Evolutionary conservation across 2,888 invertebrate genomes (phyloP), one percentile per base, ranked within the genome.

Genomic region (Ryuthela nishihirai): DNA sequence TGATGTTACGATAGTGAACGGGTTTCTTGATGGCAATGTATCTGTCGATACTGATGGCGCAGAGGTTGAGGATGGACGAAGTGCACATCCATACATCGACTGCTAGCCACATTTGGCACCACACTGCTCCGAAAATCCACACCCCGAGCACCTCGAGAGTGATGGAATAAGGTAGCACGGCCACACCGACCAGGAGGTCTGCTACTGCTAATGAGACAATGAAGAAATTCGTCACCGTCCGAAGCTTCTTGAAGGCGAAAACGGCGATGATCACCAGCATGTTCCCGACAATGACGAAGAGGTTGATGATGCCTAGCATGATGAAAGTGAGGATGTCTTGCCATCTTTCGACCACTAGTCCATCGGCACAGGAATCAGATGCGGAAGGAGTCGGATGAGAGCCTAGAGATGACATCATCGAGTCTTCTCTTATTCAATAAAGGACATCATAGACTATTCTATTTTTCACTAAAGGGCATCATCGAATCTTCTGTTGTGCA

Each of bases 21-120:
- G 97, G 97, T 49, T 93, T 81, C 34, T 95, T 95, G 60, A 98
- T 95, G 21, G 97, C 97, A 69, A 97, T 87, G 79, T 97, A 98
- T 15, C 80, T 70, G 34, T 66, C 66, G 72, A 95, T 78, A n/a
- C 92, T 92, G 72, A 97, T 97, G 69, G 92, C 95, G 73, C 94
- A 93, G 49, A 97, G 82, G 76, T 95, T 95, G 68, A 97, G 80
- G 70, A 65, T 97, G 68, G 93, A 93, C 0, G 95, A 93, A 0
- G 98, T 98, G 78, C 95, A 97, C 88, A 97, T 88, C 92, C 94
- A 94, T 10, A 98, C 97, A 76, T 98, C 97, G 52, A 95, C 84
- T 0, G 95, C 95, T 63, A 97, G 79, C 97, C 97, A 98, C 65
- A 92, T 84, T 59, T 89, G 87, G 77, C 97, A 98, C 92, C 95